phyloP scores from a whole-genome alignment of 2,888 invertebrate genomes.

The Cephus nigrinus region DNA sequence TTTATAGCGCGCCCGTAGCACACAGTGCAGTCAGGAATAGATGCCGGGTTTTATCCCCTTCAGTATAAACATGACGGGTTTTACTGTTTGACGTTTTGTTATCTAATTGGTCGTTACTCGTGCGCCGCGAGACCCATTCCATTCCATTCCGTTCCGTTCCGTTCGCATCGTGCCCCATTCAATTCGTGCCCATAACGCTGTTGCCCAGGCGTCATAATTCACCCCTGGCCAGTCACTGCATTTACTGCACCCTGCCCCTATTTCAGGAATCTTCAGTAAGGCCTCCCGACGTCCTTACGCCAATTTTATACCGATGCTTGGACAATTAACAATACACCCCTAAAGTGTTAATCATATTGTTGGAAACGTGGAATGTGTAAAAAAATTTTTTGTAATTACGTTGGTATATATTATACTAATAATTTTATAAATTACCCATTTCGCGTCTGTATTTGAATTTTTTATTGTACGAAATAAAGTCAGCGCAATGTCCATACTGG shows the following conservation, averaged over 20 bases:
- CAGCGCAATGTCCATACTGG: not conserved
- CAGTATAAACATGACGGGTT: conserved; percentile 57
- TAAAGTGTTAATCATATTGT: not conserved
- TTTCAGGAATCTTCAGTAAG: not conserved
- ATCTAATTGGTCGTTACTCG: conserved; percentile 57
- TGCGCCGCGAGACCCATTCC: conserved; percentile 31
- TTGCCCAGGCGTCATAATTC: conserved; percentile 22
- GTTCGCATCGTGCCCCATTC: conserved; percentile 19
- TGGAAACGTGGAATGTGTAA: not conserved
- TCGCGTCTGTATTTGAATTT: too few species aligned
- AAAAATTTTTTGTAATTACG: not conserved
- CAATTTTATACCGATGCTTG: not conserved
- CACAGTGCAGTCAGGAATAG: conserved; percentile 32
- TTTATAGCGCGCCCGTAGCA: conserved; percentile 35
- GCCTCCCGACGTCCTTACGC: not conserved
- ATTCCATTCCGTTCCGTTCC: conserved; percentile 23
- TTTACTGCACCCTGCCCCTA: conserved; percentile 18
- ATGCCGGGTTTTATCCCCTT: conserved; percentile 51
- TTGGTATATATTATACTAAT: not conserved
- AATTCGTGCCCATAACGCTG: conserved; percentile 16
- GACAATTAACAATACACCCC: not conserved
- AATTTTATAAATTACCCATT: not conserved
- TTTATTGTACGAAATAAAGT: not conserved
- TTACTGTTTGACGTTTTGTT: conserved; percentile 61
- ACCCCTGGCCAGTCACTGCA: conserved; percentile 25